phyloP scores from a whole-genome alignment of 2,113 vertebrate species.

The Nipponia nippon region DNA sequence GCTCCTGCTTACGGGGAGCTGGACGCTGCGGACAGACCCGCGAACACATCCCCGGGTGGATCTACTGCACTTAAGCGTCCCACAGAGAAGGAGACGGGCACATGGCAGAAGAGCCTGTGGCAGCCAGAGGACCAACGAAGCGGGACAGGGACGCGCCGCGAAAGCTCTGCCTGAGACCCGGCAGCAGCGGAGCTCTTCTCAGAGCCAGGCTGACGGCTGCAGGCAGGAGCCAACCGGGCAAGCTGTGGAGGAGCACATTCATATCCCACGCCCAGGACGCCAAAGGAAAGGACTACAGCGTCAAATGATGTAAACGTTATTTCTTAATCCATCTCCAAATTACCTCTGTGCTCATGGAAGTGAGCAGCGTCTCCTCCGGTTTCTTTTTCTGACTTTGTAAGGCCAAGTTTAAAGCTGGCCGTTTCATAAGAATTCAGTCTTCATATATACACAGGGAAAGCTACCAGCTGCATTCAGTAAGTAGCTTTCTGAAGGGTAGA shows the following conservation, averaged over 20 bases:
- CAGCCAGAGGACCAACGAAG: rapidly evolving
- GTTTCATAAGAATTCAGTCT: not conserved
- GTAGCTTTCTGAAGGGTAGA: not conserved
- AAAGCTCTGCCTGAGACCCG: not conserved
- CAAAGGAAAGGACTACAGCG: not conserved
- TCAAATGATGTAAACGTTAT: rapidly evolving
- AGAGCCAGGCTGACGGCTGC: not conserved
- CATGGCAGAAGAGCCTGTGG: rapidly evolving
- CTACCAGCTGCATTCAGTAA: not conserved
- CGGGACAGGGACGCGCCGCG: rapidly evolving
- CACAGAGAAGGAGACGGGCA: not conserved
- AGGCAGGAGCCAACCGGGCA: not conserved
- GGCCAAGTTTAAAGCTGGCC: not conserved
- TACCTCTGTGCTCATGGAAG: not conserved
- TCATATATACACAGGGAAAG: not conserved
- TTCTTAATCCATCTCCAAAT: not conserved
- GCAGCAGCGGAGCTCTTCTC: not conserved
- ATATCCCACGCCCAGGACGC: not conserved
- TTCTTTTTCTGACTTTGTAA: not conserved
- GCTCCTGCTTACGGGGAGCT: not conserved
- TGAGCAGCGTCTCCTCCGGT: rapidly evolving
- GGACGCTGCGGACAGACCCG: rapidly evolving
- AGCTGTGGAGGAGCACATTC: not conserved
- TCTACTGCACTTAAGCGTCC: not conserved
- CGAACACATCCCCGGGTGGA: not conserved